These are phyloP conservation scores for Drosophila acutilabella DNA, from an alignment of 2,888 invertebrate species.

Conservation along the genomic window DNA sequence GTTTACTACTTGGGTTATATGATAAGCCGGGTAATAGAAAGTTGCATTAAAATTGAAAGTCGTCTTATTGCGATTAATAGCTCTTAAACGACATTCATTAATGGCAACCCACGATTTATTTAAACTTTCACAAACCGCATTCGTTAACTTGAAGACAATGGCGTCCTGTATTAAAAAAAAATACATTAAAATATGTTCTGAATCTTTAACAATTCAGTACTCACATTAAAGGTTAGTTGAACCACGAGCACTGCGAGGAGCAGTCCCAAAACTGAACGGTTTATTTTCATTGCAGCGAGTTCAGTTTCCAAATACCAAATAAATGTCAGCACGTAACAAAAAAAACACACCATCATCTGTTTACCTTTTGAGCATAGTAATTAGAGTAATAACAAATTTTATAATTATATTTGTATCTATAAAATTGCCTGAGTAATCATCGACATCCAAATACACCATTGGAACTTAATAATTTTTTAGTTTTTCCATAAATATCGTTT, in stretches of 20 bases:
- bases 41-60: constrained; percentile 20
- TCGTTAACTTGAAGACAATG: constrained; percentile 22
- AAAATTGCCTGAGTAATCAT: too few relatives aligned
- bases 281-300: background rate
- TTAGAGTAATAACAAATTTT: too few relatives aligned
- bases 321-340: too few relatives aligned
- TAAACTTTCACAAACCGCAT: constrained; percentile 7
- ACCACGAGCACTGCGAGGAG: background rate
- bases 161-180: constrained; percentile 12
- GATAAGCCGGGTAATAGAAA: constrained; percentile 23
- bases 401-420: too few relatives aligned
- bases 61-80: constrained; percentile 26
- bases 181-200: too few relatives aligned
- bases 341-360: too few relatives aligned
- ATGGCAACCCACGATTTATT: constrained; percentile 16
- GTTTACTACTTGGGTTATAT: background rate
- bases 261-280: background rate
- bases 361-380: too few relatives aligned
- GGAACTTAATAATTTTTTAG: too few relatives aligned
- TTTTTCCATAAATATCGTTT: too few relatives aligned
- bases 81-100: constrained; percentile 27
- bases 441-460: too few relatives aligned
- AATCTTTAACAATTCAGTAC: background rate
- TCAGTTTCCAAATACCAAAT: too few relatives aligned
- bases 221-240: background rate